These are phyloP conservation scores for Cuculus canorus DNA, from an alignment of 2,797 vertebrate species.

Conservation along the genomic window DNA sequence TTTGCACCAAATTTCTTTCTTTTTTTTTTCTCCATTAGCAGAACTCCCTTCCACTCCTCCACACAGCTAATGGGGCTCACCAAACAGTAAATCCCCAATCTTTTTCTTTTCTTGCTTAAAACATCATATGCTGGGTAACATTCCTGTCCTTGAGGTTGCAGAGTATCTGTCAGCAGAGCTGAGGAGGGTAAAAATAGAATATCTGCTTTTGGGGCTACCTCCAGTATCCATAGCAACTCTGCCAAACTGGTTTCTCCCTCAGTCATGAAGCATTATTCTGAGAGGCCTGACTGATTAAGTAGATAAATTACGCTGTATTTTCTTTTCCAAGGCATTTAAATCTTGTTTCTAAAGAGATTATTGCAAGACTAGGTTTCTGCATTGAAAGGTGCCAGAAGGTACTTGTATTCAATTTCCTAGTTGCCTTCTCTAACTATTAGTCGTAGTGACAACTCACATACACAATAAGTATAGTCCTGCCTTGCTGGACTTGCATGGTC, in stretches of 20 bases:
- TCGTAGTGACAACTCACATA: not conserved
- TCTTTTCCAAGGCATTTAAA: not conserved
- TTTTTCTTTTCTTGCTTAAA: not conserved
- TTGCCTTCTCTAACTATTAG: not conserved
- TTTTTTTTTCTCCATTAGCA: not conserved
- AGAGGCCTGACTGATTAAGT: not conserved
- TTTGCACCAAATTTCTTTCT: not conserved
- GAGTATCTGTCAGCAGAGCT: not conserved
- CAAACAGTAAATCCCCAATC: not conserved
- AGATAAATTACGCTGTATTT: not conserved
- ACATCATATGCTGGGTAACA: not conserved
- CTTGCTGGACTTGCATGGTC: rapidly evolving
- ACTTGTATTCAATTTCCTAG: not conserved
- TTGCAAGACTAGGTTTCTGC: not conserved
- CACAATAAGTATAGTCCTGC: rapidly evolving
- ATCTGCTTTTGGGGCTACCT: not conserved
- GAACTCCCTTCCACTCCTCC: not conserved
- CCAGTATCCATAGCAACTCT: not conserved
- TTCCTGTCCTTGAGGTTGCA: not conserved
- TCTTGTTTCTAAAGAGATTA: not conserved
- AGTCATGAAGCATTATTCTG: not conserved
- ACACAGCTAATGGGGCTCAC: not conserved
- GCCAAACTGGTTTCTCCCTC: not conserved
- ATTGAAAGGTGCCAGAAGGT: not conserved
- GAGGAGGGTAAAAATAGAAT: not conserved